Evolutionary conservation across 2,888 invertebrate genomes (phyloP).

Genomic region (Xestia ashworthii): DNA sequence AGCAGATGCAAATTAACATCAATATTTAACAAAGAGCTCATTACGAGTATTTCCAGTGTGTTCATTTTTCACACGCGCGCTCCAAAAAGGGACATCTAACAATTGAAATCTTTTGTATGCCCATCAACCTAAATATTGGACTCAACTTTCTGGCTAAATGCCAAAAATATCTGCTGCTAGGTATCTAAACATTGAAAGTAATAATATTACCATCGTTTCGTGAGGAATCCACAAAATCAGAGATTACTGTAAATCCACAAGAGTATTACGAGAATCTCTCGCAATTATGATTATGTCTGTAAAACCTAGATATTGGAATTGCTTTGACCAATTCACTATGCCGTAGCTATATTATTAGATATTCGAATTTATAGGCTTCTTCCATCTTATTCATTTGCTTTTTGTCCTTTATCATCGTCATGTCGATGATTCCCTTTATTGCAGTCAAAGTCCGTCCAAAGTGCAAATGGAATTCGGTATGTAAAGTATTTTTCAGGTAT

Average conservation of each 20-base stretch:
- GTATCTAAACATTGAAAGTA: constrained; percentile 38
- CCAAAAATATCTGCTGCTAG: constrained; percentile 41
- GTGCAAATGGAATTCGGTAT: no score
- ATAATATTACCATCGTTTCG: constrained; percentile 47
- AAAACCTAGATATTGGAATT: constrained; percentile 24
- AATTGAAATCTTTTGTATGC: constrained; percentile 35
- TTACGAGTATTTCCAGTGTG: background rate
- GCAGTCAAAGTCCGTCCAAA: background rate
- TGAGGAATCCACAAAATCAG: constrained; percentile 50
- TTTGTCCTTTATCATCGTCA: background rate
- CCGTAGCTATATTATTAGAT: background rate
- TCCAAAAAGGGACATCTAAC: background rate
- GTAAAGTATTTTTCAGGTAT: no score
- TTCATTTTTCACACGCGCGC: background rate
- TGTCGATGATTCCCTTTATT: background rate
- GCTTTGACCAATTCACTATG: constrained; percentile 12
- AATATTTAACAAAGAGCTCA: background rate
- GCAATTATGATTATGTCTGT: constrained; percentile 43
- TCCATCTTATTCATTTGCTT: background rate
- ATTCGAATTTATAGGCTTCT: background rate
- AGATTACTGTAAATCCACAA: constrained; percentile 35
- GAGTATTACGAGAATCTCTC: constrained; percentile 21
- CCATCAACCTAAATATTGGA: constrained; percentile 49
- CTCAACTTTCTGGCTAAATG: constrained; percentile 49
- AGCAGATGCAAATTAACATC: background rate